Evolutionary conservation across 2,113 vertebrate species (phyloP), one percentile per base, ranked within the genome.

Genomic region (Pagrus major): DNA sequence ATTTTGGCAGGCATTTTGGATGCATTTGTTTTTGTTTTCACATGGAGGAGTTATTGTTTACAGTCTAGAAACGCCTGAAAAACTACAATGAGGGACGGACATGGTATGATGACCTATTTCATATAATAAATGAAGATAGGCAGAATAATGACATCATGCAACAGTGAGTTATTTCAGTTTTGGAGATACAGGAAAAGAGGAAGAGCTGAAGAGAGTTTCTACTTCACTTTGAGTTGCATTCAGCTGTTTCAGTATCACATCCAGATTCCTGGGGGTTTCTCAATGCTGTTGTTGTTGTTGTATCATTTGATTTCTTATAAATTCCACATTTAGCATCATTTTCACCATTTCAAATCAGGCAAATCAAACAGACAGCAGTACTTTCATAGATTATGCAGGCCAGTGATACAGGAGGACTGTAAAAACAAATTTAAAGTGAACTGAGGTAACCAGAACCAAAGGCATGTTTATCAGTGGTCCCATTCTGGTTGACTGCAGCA

Each of bases 161-260:
- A 54, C n/a, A n/a, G n/a, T n/a, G n/a, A n/a, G 27, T 46, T 14
- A 25, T 11, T 14, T 16, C 25, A 11, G 21, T 27, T 63, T 35
- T 10, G 15, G 25, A 27, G 15, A 27, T 4, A 4, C 18, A 52
- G 15, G 1, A 23, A 68, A 74, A 61, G 52, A 60, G 5, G 27
- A 68, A 74, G 27, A 2, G 1, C 25, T 60, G 25, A 52, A 27
- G 7, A 52, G 21, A 1, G 11, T 61, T 63, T 69, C 12, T 1
- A 29, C 5, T 15, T 37, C 0, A 1, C 31, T 70, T 54, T 64
- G 29, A 5, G 15, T 39, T 35, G 20, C 3, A 63, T 23, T 71
- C n/a, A 47, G 12, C 23, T 6, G 37, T 37, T 51, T 54, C 29
- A 69, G n/a, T 69, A 68, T 81, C 46, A 39, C 23, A 58, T 39